Conservation (phyloP, 2,888 invertebrate species). For the Latrodectus hesperus region DNA sequence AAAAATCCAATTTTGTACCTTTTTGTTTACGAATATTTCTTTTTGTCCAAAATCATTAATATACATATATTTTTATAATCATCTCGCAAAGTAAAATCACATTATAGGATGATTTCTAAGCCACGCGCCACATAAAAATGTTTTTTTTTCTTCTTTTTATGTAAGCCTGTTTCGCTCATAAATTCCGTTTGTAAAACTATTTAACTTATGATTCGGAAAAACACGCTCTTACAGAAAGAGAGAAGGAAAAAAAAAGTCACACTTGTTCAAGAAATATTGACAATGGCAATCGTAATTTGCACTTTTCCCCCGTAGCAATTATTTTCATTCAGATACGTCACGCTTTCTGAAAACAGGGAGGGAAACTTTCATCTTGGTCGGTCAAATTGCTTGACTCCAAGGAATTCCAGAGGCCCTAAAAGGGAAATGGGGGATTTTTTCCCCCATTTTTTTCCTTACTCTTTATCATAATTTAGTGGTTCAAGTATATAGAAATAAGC, state of each 20-base stretch:
- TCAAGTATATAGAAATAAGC: background rate
- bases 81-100: too few relatives aligned
- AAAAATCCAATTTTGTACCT: too few relatives aligned
- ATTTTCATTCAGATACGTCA: slow-evolving; percentile 7
- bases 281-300: slow-evolving; percentile 19
- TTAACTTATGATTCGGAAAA: too few relatives aligned
- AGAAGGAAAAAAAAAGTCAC: background rate
- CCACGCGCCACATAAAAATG: too few relatives aligned
- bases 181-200: too few relatives aligned
- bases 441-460: background rate
- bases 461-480: background rate
- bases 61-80: too few relatives aligned
- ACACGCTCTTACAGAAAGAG: too few relatives aligned
- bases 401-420: slow-evolving; percentile 2
- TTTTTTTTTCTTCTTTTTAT: too few relatives aligned
- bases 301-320: slow-evolving; percentile 1
- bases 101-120: too few relatives aligned
- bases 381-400: background rate
- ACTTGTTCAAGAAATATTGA: background rate
- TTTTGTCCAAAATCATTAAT: too few relatives aligned
- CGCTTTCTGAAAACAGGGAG: background rate
- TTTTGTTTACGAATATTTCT: too few relatives aligned
- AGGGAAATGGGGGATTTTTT: background rate
- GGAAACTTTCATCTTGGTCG: background rate
- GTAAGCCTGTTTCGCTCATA: too few relatives aligned